Evolutionary conservation across 2,113 vertebrate genomes (phyloP).

Genomic region (Chrysochloris asiatica): DNA sequence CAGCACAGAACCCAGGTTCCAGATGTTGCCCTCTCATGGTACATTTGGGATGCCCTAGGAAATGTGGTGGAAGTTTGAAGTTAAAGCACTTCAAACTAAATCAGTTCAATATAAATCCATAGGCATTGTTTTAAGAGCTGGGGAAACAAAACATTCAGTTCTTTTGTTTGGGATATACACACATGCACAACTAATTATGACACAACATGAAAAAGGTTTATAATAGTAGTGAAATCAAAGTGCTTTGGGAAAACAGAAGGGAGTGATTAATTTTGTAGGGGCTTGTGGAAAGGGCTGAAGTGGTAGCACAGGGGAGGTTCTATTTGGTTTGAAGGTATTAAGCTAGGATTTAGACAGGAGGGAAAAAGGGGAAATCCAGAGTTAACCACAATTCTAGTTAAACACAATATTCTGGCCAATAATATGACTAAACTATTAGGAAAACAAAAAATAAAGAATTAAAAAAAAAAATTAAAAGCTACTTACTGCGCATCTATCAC

Average conservation of each 20-base stretch:
- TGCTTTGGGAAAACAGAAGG: conserved; percentile 40
- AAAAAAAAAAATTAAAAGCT: background rate
- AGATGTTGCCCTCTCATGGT: conserved; percentile 48
- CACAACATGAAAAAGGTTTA: background rate
- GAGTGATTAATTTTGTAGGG: background rate
- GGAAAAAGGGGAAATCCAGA: background rate
- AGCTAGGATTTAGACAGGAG: background rate
- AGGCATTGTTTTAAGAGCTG: background rate
- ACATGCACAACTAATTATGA: conserved; percentile 21
- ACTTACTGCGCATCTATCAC: background rate
- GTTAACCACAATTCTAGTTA: background rate
- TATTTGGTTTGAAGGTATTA: background rate
- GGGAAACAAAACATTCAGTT: background rate
- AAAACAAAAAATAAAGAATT: conserved; percentile 1
- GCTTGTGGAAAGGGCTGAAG: background rate
- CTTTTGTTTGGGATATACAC: background rate
- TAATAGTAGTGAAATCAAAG: conserved; percentile 35
- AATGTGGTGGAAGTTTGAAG: conserved; percentile 11
- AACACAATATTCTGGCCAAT: background rate
- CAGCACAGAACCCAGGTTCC: conserved; percentile 47
- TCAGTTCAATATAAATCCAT: background rate
- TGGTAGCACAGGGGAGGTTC: conserved; percentile 1
- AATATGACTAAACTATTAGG: background rate
- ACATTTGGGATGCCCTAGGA: background rate
- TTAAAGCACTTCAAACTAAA: background rate